Conservation (phyloP, 2,888 invertebrate species). For the Epicampocera succincta region DNA sequence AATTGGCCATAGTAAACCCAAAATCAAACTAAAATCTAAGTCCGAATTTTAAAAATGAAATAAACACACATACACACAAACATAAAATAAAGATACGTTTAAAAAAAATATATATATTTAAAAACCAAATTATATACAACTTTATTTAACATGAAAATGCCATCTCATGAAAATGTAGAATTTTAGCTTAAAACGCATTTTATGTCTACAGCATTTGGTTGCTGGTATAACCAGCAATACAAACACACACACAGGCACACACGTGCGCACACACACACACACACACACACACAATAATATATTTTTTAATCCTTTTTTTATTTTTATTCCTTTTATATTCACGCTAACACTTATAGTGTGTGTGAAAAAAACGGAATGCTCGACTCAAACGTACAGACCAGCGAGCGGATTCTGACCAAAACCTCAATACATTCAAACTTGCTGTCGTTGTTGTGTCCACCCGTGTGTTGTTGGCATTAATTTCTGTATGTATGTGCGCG, state of each 20-base stretch:
- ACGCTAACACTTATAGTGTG: background rate
- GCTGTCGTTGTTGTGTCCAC: background rate
- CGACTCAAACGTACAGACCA: conserved; percentile 16
- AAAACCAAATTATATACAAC: conserved; percentile 51
- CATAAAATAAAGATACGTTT: background rate
- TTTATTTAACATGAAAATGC: conserved; percentile 59
- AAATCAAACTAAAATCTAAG: conserved; percentile 61
- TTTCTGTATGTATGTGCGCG: background rate
- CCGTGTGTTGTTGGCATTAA: conserved; percentile 22
- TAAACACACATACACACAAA: background rate
- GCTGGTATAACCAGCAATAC: conserved; percentile 24
- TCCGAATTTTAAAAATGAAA: conserved; percentile 38
- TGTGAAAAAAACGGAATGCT: conserved; percentile 3
- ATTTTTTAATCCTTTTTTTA: conserved; percentile 17
- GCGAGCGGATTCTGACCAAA: conserved; percentile 30
- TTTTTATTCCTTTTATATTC: background rate
- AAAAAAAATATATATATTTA: conserved; percentile 23
- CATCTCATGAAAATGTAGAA: conserved; percentile 58
- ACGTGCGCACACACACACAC: conserved; percentile 5
- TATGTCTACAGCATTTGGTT: conserved; percentile 50
- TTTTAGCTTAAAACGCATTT: conserved; percentile 64
- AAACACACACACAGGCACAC: background rate
- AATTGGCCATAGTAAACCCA: conserved; percentile 57
- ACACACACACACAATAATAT: conserved; percentile 17
- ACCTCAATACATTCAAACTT: conserved; percentile 20